Evolutionary conservation across 2,888 invertebrate genomes (phyloP).

Genomic region (Blastobasis lacticolella): DNA sequence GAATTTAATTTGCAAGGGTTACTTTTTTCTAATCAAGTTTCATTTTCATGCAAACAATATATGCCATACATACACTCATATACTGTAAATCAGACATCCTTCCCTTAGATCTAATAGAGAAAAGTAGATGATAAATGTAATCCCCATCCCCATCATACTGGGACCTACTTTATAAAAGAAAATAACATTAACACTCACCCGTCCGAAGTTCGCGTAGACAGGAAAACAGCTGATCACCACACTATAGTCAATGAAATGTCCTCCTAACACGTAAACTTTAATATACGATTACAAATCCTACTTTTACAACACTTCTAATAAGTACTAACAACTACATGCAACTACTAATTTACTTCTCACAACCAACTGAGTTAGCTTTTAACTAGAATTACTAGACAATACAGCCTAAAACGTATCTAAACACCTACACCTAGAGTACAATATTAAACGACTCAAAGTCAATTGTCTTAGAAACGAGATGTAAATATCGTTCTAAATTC

Average conservation of each 20-base stretch:
- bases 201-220: neutral
- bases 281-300: neutral
- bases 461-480: no score
- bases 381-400: constrained; percentile 15
- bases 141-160: no score
- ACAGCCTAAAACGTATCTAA: constrained; percentile 2
- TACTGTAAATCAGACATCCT: neutral
- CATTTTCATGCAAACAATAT: no score
- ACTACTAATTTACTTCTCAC: constrained; percentile 28
- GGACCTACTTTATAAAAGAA: neutral
- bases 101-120: no score
- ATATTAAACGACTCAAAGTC: no score
- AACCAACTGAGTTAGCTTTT: constrained; percentile 40
- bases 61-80: neutral
- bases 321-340: neutral
- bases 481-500: no score
- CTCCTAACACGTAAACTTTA: neutral
- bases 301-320: neutral
- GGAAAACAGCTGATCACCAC: constrained; percentile 1
- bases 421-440: no score
- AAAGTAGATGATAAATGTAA: neutral
- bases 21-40: no score
- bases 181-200: constrained; percentile 1
- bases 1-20: no score
- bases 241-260: neutral